phyloP scores from a whole-genome alignment of 2,113 vertebrate species.

The Climacteris rufus region DNA sequence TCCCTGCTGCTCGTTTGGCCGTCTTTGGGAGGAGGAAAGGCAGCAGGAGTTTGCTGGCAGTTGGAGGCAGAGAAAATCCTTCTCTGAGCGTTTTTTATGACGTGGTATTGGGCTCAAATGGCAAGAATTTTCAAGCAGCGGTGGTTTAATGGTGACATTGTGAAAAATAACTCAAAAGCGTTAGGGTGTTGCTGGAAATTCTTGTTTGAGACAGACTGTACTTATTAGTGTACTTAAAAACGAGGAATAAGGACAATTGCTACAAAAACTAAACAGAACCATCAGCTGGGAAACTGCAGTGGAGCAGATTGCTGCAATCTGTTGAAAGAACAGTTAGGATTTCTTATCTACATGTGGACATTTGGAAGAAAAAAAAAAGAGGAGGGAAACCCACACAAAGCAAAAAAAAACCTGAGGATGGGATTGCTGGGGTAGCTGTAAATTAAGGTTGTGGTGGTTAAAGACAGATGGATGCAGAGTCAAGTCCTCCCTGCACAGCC shows the following conservation, averaged over 20 bases:
- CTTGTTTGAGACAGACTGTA: neutral
- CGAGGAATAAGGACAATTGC: neutral
- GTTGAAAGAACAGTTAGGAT: neutral
- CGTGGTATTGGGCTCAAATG: no score
- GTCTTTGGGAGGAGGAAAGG: neutral
- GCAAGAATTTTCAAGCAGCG: neutral
- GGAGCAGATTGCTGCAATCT: neutral
- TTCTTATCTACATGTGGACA: neutral
- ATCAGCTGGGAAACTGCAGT: neutral
- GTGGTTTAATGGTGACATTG: neutral
- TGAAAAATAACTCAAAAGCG: neutral
- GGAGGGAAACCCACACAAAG: neutral
- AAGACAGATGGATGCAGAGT: neutral
- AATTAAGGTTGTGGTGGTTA: neutral
- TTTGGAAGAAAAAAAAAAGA: neutral
- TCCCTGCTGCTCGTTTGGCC: neutral
- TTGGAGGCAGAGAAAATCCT: neutral
- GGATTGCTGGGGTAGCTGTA: neutral
- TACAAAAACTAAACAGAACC: neutral
- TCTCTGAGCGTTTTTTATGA: neutral
- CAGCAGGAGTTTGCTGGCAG: neutral
- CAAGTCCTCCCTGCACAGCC: neutral
- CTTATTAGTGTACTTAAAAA: neutral
- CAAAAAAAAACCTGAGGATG: neutral
- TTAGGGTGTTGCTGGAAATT: neutral